Evolutionary conservation across 2,797 vertebrate genomes (phyloP), one percentile per base, ranked within the genome.

Genomic region (Lycodopsis pacificus): DNA sequence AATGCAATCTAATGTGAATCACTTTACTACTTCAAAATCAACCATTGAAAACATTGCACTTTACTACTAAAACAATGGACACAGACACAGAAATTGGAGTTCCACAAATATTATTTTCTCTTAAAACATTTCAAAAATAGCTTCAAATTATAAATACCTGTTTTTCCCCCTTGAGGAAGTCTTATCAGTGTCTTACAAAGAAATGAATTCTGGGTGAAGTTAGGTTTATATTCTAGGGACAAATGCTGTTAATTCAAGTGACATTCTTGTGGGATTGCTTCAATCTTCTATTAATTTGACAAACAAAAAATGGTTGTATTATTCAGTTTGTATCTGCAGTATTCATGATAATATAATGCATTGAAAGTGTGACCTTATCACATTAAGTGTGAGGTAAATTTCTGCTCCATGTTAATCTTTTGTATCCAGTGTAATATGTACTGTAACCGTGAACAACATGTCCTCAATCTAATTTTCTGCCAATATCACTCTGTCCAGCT

Each of bases 401-500:
- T 81, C 42, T 65, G 30, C 10, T 73, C 20, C 66, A 25, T 82
- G 65, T 38, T 65, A 0, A 15, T 51, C 58, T 72, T 68, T 76
- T 20, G 63, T 27, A 57, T 64, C 58, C 48, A 82, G 20, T 30
- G 14, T 62, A 22, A 65, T 73, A 64, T 65, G 78, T 61, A 42
- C 40, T 12, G 30, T 20, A 77, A 73, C 58, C 70, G 1, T 86
- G 81, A 89, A 73, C 54, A 67, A 61, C 76, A 57, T 56, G 62
- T 82, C 76, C 66, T 75, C 68, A 82, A 74, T 89, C 82, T 36
- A 64, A 89, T 92, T 90, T 89, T 83, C 80, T 75, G 73, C 83
- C 48, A 54, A 57, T 73, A 65, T 70, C 25, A 20, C 51, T 81
- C 65, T 65, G 65, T 80, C 79, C 76, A 65, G 74, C 53, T 73